These are phyloP conservation scores for Acanthurus lineatus DNA, from an alignment of 2,797 vertebrate genomes.

Conservation along the genomic window DNA sequence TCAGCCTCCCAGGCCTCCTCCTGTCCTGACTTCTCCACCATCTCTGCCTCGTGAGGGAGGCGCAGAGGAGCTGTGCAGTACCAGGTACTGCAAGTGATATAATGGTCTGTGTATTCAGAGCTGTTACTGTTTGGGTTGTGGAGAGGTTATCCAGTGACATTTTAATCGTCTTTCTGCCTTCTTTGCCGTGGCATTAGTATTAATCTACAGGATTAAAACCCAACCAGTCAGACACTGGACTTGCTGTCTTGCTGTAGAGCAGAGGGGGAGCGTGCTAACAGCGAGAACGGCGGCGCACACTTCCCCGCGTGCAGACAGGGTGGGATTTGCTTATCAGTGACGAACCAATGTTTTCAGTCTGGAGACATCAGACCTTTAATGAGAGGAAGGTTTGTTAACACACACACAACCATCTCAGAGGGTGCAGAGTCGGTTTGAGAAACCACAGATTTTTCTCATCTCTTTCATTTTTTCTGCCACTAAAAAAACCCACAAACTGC, in stretches of 20 bases:
- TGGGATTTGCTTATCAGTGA: conserved; percentile 59
- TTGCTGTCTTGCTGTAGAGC: conserved; percentile 65
- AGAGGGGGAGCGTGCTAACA: conserved; percentile 46
- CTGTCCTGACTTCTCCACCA: conserved; percentile 43
- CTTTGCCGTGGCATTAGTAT: conserved; percentile 78
- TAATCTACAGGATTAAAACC: conserved; percentile 84
- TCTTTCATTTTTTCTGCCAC: conserved; percentile 7
- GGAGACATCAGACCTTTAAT: conserved; percentile 40
- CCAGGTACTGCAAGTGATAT: conserved; percentile 78
- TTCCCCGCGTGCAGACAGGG: conserved; percentile 25
- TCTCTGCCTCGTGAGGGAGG: conserved; percentile 60
- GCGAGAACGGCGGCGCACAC: conserved; percentile 37
- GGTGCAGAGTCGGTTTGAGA: neutral
- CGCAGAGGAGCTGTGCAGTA: conserved; percentile 68
- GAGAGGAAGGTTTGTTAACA: conserved; percentile 43
- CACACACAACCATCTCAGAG: conserved; percentile 12
- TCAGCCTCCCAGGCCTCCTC: conserved; percentile 23
- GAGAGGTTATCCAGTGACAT: conserved; percentile 84
- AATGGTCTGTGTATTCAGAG: conserved; percentile 73
- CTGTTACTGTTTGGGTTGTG: conserved; percentile 79
- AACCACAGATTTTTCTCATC: neutral
- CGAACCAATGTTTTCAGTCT: conserved; percentile 55
- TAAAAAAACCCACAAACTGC: conserved; percentile 1
- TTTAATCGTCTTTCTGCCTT: conserved; percentile 84
- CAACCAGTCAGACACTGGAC: conserved; percentile 72